A percentile compares a stretch with the other conserved stretches of the same genome.
Conservation (phyloP, 1,140 invertebrate genomes). For the Drosophila sp. region DNA sequence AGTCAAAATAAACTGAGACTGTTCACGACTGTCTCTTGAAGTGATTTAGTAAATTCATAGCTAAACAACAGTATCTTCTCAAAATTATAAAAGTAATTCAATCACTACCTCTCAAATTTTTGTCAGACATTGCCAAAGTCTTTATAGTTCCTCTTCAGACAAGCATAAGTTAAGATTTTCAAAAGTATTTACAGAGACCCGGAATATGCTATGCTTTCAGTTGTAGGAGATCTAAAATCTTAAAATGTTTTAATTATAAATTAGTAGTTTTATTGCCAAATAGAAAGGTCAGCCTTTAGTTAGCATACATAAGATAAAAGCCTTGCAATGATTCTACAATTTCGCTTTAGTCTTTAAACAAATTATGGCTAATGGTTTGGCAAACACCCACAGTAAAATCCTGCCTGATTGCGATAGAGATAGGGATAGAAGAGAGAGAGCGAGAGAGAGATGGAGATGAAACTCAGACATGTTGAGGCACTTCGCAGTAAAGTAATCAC, state of each 20-base stretch:
- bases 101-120: too few species aligned
- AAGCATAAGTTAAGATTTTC: background rate
- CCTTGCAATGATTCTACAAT: constrained; percentile 51
- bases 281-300: constrained; percentile 5
- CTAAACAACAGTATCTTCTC: too few species aligned
- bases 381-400: constrained; percentile 50
- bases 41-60: too few species aligned
- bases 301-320: background rate
- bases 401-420: constrained; percentile 11
- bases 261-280: background rate
- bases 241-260: background rate
- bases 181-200: background rate
- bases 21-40: too few species aligned
- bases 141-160: background rate
- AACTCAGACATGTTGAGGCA: constrained; percentile 44
- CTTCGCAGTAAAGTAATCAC: constrained; percentile 73
- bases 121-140: too few species aligned
- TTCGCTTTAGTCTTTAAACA: constrained; percentile 73
- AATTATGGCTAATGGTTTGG: constrained; percentile 75
- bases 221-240: background rate
- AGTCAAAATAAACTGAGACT: too few species aligned
- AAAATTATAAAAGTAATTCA: too few species aligned
- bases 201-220: background rate
- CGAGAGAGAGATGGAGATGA: constrained; percentile 13
- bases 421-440: constrained; percentile 11